These are phyloP conservation scores for Dasyurus viverrinus DNA, from an alignment of 2,113 vertebrate genomes.

Conservation along the genomic window DNA sequence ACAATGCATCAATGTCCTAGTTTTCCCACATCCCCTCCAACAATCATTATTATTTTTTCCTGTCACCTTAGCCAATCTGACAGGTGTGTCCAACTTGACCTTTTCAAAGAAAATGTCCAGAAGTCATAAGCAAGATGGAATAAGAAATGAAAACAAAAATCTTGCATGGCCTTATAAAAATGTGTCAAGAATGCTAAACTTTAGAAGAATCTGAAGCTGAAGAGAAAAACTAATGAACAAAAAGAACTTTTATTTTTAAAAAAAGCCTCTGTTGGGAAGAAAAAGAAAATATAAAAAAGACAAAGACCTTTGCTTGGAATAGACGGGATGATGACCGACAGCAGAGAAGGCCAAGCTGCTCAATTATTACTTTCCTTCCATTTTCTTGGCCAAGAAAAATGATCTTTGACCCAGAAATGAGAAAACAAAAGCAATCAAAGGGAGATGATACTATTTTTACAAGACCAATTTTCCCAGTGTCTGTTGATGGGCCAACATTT, in stretches of 20 bases:
- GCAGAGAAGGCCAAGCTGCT: background rate
- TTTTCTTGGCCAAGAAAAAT: background rate
- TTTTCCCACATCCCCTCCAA: too few relatives aligned
- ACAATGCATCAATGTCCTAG: too few relatives aligned
- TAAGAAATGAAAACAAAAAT: background rate
- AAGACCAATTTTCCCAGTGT: background rate
- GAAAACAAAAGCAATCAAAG: background rate
- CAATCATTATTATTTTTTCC: too few relatives aligned
- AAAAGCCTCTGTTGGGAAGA: background rate
- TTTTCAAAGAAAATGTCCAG: background rate
- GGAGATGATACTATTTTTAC: background rate
- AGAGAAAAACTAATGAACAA: background rate
- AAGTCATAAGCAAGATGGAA: background rate
- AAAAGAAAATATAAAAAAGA: background rate
- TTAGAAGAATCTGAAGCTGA: background rate
- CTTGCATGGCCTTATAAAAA: background rate
- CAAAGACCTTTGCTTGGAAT: background rate
- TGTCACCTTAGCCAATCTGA: too few relatives aligned
- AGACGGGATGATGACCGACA: background rate
- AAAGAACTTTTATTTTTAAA: background rate
- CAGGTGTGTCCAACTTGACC: too few relatives aligned
- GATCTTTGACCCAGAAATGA: background rate
- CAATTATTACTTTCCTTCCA: background rate
- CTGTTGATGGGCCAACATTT: background rate
- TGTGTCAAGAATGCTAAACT: background rate